Conservation (phyloP, 2,113 vertebrate species). For the Hemicordylus capensis region DNA sequence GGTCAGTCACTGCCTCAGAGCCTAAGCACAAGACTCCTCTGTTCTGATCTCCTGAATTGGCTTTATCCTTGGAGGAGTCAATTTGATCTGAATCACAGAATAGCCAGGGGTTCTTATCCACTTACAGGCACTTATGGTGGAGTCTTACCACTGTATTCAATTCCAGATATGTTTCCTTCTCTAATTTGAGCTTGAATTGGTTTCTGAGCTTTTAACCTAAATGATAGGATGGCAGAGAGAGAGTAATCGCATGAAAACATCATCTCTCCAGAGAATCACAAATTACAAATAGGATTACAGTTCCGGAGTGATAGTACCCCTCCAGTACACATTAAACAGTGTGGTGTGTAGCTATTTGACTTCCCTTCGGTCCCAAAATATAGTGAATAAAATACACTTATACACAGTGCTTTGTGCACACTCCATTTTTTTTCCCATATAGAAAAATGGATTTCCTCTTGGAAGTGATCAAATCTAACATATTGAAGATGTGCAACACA, state of each 20-base stretch:
- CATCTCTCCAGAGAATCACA: conserved; percentile 8
- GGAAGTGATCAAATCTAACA: neutral
- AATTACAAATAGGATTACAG: conserved; percentile 12
- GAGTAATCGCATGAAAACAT: neutral
- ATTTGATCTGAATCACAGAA: neutral
- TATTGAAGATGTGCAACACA: neutral
- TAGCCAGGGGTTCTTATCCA: neutral
- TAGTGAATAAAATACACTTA: conserved; percentile 13
- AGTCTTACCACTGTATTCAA: neutral
- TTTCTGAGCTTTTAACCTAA: conserved; percentile 14
- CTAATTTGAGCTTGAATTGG: neutral
- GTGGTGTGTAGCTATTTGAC: neutral
- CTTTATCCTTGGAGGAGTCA: neutral
- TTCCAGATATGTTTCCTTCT: neutral
- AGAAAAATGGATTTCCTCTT: conserved; percentile 9
- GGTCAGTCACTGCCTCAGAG: neutral
- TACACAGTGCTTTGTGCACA: neutral
- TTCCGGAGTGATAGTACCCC: neutral
- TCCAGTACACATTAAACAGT: conserved; percentile 4
- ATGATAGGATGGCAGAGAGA: neutral
- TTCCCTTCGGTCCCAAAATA: neutral
- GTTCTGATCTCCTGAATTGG: neutral
- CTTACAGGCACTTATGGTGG: neutral
- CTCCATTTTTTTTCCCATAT: conserved; percentile 9
- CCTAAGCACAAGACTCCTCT: neutral